Percentiles rank a stretch among this genome's conserved stretches.
These are phyloP conservation scores for Poeciliopsis prolifica DNA, from an alignment of 2,113 vertebrate genomes.

Conservation along the genomic window DNA sequence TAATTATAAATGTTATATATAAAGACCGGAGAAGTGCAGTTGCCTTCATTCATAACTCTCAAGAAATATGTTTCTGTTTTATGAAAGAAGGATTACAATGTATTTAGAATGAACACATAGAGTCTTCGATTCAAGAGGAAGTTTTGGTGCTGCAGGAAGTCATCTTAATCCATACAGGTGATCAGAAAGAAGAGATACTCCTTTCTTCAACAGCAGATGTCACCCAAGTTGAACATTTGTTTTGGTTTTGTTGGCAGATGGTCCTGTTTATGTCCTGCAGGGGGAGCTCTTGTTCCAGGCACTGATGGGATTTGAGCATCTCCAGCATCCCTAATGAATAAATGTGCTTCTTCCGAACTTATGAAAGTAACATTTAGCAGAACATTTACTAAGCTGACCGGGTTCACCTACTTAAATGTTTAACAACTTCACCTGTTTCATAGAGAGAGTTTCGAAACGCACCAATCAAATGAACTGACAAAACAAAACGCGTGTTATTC, in stretches of 20 bases:
- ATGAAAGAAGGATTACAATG: too few species aligned
- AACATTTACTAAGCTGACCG: background rate
- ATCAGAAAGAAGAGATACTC: background rate
- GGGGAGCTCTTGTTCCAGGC: slow-evolving; percentile 35
- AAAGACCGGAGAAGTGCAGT: too few species aligned
- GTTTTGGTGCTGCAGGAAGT: too few species aligned
- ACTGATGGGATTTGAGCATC: background rate
- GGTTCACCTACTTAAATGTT: background rate
- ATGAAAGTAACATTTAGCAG: background rate
- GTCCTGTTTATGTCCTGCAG: slow-evolving; percentile 48
- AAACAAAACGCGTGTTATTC: background rate
- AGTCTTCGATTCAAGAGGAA: too few species aligned
- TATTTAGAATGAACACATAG: too few species aligned
- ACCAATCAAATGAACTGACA: background rate
- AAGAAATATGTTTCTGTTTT: too few species aligned
- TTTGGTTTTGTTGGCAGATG: background rate
- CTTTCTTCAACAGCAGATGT: background rate
- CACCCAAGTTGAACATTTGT: background rate
- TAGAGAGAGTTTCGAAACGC: background rate
- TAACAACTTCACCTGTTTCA: background rate
- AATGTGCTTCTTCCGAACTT: background rate
- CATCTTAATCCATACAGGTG: too few species aligned
- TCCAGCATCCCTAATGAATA: background rate
- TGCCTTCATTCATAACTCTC: too few species aligned
- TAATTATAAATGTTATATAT: too few species aligned